Conservation (phyloP, 2,797 vertebrate species). For the Cuniculus paca region DNA sequence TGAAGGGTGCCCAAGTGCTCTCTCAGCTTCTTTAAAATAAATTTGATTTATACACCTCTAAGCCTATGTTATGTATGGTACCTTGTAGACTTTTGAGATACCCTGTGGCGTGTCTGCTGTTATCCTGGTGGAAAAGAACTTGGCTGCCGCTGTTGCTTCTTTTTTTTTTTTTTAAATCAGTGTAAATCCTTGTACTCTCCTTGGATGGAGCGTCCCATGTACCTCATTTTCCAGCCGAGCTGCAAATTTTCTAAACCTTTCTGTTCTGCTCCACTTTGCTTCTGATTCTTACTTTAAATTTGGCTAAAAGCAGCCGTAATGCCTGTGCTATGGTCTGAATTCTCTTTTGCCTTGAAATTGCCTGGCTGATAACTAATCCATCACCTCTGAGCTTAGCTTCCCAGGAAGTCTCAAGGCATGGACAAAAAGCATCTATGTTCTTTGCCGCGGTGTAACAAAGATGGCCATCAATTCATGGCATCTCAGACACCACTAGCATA, state of each 20-base stretch:
- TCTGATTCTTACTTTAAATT: neutral
- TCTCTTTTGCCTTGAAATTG: constrained; percentile 10
- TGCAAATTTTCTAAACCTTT: neutral
- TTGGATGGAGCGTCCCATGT: neutral
- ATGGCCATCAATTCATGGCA: neutral
- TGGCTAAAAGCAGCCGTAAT: neutral
- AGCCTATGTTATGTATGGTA: neutral
- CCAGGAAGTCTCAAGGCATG: neutral
- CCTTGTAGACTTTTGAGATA: neutral
- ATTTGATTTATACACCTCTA: neutral
- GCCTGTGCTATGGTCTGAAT: neutral
- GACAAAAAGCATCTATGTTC: neutral
- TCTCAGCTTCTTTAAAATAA: neutral
- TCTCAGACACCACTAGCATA: neutral
- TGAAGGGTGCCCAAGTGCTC: neutral
- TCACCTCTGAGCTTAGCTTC: neutral
- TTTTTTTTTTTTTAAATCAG: neutral
- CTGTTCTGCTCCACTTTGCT: neutral
- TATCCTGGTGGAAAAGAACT: neutral
- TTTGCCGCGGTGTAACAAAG: too few species aligned
- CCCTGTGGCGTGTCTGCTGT: neutral
- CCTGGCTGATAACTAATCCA: neutral
- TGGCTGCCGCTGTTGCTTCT: neutral
- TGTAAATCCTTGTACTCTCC: neutral
- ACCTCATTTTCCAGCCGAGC: neutral